A percentile compares a stretch with the other conserved stretches of the same genome.
Evolutionary conservation across 1,140 invertebrate species (phyloP).

Genomic region (Lerema accius): DNA sequence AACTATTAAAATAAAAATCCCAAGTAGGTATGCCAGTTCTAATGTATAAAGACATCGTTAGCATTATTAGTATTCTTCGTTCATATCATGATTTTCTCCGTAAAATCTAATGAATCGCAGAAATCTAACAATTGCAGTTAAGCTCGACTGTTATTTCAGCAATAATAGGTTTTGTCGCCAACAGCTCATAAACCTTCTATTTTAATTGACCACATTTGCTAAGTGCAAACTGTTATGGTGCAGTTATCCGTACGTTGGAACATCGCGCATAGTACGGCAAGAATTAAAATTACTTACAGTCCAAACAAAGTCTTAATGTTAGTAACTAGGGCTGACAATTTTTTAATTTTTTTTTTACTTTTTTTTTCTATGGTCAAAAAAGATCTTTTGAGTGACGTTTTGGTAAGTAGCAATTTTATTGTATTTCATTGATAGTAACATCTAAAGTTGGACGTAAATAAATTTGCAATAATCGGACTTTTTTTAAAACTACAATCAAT

Average conservation of each 20-base stretch:
- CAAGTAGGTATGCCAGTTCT: too few relatives aligned
- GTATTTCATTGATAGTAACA: too few relatives aligned
- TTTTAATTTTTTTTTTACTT: too few relatives aligned
- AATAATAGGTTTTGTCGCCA: constrained; percentile 20
- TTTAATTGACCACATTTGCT: constrained; percentile 46
- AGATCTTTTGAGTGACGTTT: too few relatives aligned
- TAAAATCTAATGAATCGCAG: background rate
- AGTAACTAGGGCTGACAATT: constrained; percentile 6
- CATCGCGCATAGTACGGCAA: constrained; percentile 31
- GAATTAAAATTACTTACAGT: constrained; percentile 38
- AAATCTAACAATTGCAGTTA: constrained; percentile 2
- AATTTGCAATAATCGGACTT: too few relatives aligned
- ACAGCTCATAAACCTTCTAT: constrained; percentile 30
- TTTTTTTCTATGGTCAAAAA: too few relatives aligned
- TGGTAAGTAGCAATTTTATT: too few relatives aligned
- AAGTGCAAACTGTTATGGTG: constrained; percentile 53
- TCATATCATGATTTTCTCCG: background rate
- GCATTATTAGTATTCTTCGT: too few relatives aligned
- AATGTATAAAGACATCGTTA: too few relatives aligned
- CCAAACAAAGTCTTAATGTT: constrained; percentile 22
- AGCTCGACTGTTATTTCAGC: constrained; percentile 3
- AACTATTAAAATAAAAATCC: too few relatives aligned
- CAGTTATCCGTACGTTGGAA: constrained; percentile 41
- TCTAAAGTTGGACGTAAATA: too few relatives aligned
- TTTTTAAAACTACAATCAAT: too few relatives aligned